Evolutionary conservation across 2,797 vertebrate species (phyloP).

Genomic region (Propithecus perrieri): DNA sequence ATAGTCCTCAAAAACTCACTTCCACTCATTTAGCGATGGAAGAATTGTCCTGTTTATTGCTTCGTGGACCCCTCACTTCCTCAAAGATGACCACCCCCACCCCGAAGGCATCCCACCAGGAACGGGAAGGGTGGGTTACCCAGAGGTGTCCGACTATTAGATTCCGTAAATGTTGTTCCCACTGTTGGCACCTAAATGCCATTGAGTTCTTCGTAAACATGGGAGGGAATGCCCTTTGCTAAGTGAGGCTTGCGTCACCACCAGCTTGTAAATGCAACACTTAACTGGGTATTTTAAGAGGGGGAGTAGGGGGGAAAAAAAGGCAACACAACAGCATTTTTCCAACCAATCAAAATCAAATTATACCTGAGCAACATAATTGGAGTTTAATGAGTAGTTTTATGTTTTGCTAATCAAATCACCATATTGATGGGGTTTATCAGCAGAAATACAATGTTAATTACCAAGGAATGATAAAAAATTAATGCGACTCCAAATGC

Average conservation of each 20-base stretch:
- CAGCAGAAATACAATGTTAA: slow-evolving; percentile 82
- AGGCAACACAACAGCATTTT: slow-evolving; percentile 64
- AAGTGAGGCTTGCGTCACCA: slow-evolving; percentile 12
- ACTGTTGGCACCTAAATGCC: slow-evolving; percentile 32
- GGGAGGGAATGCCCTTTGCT: slow-evolving; percentile 36
- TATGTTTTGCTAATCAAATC: slow-evolving; percentile 82
- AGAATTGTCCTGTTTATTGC: background rate
- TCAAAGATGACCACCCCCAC: slow-evolving; percentile 48
- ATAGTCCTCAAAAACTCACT: background rate
- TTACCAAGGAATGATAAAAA: slow-evolving; percentile 76
- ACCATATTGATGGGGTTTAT: slow-evolving; percentile 77
- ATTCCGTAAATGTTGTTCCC: slow-evolving; percentile 67
- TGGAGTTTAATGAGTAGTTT: slow-evolving; percentile 81
- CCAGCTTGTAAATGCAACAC: background rate
- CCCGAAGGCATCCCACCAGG: slow-evolving; percentile 60
- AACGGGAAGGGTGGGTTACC: slow-evolving; percentile 23
- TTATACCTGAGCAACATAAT: slow-evolving; percentile 78
- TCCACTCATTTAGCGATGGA: background rate
- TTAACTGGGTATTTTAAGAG: slow-evolving; percentile 22
- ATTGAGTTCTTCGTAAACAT: slow-evolving; percentile 31
- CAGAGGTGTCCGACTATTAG: slow-evolving; percentile 28
- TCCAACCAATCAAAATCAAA: slow-evolving; percentile 83
- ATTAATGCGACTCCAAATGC: slow-evolving; percentile 52
- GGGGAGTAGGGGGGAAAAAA: background rate
- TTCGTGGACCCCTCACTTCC: background rate